These are phyloP conservation scores for Microtus ochrogaster DNA, from an alignment of 2,113 vertebrate species.

Conservation along the genomic window DNA sequence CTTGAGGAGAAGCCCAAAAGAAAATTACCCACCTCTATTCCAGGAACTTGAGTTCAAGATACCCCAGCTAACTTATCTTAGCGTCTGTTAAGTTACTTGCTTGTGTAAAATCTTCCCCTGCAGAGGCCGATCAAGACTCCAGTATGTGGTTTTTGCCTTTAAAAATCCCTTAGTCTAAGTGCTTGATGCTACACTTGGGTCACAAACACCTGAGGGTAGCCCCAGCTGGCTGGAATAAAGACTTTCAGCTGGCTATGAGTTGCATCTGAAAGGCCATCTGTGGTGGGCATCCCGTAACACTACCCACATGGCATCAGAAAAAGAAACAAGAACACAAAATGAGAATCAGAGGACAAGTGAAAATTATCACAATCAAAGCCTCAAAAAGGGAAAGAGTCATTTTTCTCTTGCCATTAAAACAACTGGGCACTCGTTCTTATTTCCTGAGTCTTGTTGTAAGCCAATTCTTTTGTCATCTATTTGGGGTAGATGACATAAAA, in stretches of 20 bases:
- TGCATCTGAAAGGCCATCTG: background rate
- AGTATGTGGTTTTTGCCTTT: background rate
- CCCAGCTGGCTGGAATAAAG: background rate
- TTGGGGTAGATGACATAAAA: background rate
- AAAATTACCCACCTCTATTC: background rate
- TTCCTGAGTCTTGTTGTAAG: background rate
- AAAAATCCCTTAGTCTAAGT: background rate
- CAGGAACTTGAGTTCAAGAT: background rate
- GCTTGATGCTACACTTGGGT: too few species aligned
- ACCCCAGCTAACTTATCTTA: background rate
- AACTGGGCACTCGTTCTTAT: background rate
- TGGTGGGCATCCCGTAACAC: background rate
- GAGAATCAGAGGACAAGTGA: background rate
- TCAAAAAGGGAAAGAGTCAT: background rate
- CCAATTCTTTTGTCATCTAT: background rate
- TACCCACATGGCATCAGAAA: background rate
- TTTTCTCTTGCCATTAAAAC: slow-evolving; percentile 19
- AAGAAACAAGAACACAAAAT: slow-evolving; percentile 7
- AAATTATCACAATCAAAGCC: background rate
- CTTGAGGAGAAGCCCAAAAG: background rate
- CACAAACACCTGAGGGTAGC: background rate
- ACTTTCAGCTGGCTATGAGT: background rate
- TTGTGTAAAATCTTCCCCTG: background rate
- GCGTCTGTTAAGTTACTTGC: background rate
- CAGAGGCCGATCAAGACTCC: background rate